Conservation (phyloP, 92 coral and sea anemone genomes). For the Meandrina meandrites region DNA sequence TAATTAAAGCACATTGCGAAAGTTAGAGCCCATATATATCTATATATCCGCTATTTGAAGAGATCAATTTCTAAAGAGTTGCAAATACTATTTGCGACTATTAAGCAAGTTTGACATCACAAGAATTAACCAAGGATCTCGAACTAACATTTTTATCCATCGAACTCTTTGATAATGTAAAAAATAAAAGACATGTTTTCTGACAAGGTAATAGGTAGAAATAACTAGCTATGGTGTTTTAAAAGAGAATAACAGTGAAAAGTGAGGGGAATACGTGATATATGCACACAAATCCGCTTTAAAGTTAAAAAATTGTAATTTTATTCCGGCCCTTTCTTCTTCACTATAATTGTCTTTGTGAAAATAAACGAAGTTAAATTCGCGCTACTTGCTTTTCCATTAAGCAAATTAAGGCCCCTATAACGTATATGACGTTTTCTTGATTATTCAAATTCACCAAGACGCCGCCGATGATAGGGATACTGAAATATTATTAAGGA, state of each 20-base stretch:
- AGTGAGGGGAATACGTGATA: not conserved
- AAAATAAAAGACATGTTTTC: not conserved
- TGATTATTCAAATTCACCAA: constrained; percentile 10
- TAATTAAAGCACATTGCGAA: not conserved
- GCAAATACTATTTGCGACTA: not conserved
- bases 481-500: not conserved
- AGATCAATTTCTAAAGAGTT: not conserved
- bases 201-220: not conserved
- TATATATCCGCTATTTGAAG: constrained; percentile 21
- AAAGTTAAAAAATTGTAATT: not conserved
- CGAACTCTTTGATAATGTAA: not conserved
- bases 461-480: not conserved
- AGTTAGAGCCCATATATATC: not conserved
- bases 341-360: not conserved
- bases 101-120: not conserved
- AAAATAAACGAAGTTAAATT: not conserved
- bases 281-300: not conserved
- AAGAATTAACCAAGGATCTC: not conserved
- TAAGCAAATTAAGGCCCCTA: not conserved
- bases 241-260: not conserved
- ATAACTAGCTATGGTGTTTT: not conserved
- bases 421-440: not conserved
- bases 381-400: not conserved
- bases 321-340: not conserved
- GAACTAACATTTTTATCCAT: not conserved